Evolutionary conservation across 1,140 invertebrate genomes (phyloP).

Genomic region (Polypedilum vanderplanki): DNA sequence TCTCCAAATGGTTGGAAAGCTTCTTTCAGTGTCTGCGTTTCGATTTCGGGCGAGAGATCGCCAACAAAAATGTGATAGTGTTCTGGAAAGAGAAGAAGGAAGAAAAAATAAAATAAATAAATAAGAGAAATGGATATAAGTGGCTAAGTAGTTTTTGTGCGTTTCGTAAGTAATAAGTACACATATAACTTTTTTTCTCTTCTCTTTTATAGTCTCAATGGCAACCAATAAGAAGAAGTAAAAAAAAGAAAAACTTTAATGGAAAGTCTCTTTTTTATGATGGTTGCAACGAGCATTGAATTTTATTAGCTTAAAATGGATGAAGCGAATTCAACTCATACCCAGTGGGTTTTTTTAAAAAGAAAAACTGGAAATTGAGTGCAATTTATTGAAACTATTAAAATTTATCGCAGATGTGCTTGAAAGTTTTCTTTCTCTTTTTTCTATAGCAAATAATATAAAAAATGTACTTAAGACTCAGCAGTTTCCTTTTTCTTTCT

Average conservation of each 20-base stretch:
- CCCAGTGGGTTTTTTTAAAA: no score
- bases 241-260: not conserved
- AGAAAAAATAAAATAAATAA: conserved; percentile 15
- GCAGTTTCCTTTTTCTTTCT: no score
- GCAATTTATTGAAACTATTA: no score
- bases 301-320: conserved; percentile 7
- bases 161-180: not conserved
- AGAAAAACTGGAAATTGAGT: no score
- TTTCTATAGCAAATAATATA: no score
- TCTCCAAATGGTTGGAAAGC: conserved; percentile 97
- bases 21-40: conserved; percentile 92
- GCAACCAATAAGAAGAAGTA: not conserved
- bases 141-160: not conserved
- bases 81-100: conserved; percentile 52
- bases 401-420: no score
- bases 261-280: not conserved
- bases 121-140: not conserved
- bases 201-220: not conserved
- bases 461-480: no score
- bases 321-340: no score
- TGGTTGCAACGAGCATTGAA: conserved; percentile 11
- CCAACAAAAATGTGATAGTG: conserved; percentile 99
- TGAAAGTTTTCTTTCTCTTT: no score
- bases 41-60: conserved; percentile 96
- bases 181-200: not conserved